Base-by-base conservation (phyloP, 2,888 invertebrate genomes). In the Alloplasta piceator region DNA sequence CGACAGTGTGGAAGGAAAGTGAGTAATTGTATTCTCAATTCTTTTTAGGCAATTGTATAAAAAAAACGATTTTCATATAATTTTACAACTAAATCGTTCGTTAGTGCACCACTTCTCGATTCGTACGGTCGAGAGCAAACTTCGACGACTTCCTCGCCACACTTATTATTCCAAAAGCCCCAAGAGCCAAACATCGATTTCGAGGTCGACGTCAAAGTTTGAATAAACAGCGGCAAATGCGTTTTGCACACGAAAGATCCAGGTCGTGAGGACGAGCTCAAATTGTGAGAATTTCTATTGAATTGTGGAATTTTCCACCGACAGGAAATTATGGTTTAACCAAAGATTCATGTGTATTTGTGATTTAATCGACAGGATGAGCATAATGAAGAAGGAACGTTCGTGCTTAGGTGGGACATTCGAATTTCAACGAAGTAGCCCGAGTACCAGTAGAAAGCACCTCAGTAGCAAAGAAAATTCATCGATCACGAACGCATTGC, bases 371-470 rank as follows among this genome's bases (percentile, higher is more conserved):
- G 96, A 94, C n/a, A n/a, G n/a, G n/a, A n/a, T n/a, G n/a, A n/a
- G n/a, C n/a, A n/a, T n/a, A n/a, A n/a, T n/a, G n/a, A n/a, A n/a
- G n/a, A n/a, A n/a, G n/a, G n/a, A n/a, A n/a, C n/a, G n/a, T n/a
- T n/a, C n/a, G n/a, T n/a, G 95, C 82, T 95, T 95, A 0, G 95
- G 95, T 26, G 95, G 95, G 9, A 93, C 94, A 70, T 93, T 93
- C 82, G 94, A 94, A 86, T 93, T 93, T 84, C 91, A 92, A 66
- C 93, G 95, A 83, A 93, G 94, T 86, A 90, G 95, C 92, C 93
- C 95, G 87, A 88, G 93, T 90, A 88, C 94, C 89, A 92, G 92
- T 60, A 89, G n/a, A n/a, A n/a, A n/a, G n/a, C n/a, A n/a, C n/a
- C n/a, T n/a, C n/a, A n/a, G n/a, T n/a, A n/a, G n/a, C 84, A 93